These are phyloP conservation scores for Pungitius pungitius DNA, from an alignment of 2,113 vertebrate genomes.

Conservation along the genomic window DNA sequence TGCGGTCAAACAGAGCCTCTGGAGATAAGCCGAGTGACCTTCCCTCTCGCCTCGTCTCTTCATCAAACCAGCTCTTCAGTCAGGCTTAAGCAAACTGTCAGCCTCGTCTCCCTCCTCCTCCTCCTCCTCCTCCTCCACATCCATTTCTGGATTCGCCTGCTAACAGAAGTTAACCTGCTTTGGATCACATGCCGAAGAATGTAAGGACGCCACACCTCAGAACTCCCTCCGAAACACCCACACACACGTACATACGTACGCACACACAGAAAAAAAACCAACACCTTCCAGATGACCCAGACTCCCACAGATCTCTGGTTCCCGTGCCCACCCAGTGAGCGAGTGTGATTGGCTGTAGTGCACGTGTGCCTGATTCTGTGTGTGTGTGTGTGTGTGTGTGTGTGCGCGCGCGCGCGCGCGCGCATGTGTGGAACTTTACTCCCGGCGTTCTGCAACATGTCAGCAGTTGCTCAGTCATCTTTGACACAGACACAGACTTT, in stretches of 20 bases:
- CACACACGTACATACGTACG: slow-evolving; percentile 1
- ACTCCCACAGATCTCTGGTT: slow-evolving; percentile 67
- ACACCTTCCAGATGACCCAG: slow-evolving; percentile 60
- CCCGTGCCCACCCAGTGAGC: slow-evolving; percentile 62
- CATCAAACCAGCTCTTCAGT: slow-evolving; percentile 30
- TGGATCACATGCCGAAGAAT: slow-evolving; percentile 38
- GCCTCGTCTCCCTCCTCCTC: slow-evolving; percentile 13
- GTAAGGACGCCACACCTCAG: slow-evolving; percentile 4
- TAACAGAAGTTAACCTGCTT: slow-evolving; percentile 34
- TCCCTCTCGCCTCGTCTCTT: slow-evolving; percentile 22
- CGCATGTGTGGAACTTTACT: slow-evolving; percentile 59
- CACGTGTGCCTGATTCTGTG: slow-evolving; percentile 19
- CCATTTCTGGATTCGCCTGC: slow-evolving; percentile 21
- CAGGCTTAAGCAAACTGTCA: slow-evolving; percentile 21
- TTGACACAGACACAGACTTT: slow-evolving; percentile 19
- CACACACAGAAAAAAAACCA: slow-evolving; percentile 20
- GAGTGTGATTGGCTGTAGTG: slow-evolving; percentile 48
- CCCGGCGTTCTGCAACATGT: slow-evolving; percentile 60
- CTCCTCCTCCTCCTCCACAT: neutral
- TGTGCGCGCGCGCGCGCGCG: neutral
- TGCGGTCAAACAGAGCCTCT: slow-evolving; percentile 25
- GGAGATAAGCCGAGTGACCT: slow-evolving; percentile 54
- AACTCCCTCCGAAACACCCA: neutral
- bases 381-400: slow-evolving; percentile 5
- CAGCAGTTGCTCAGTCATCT: slow-evolving; percentile 65